These are phyloP conservation scores for Megaceryle maxima DNA, from an alignment of 2,113 vertebrate species.

Conservation along the genomic window DNA sequence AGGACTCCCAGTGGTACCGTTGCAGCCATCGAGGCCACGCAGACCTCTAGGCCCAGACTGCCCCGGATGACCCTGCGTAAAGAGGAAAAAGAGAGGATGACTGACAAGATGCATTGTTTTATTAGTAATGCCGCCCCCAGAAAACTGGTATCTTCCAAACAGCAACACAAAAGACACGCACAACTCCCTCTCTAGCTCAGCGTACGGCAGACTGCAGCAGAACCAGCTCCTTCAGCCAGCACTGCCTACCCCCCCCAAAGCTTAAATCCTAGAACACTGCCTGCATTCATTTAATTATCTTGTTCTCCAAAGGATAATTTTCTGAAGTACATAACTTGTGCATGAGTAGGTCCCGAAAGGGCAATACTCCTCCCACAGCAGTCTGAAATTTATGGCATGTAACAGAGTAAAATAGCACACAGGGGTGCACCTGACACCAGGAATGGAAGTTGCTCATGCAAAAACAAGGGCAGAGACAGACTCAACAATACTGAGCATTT, in stretches of 20 bases:
- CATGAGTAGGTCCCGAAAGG: constrained; percentile 20
- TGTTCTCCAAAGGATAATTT: neutral
- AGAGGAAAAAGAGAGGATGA: constrained; percentile 15
- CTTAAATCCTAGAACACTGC: neutral
- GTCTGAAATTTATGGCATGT: neutral
- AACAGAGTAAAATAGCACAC: neutral
- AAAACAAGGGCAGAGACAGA: constrained; percentile 2
- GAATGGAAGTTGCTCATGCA: neutral
- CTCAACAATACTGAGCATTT: constrained; percentile 36
- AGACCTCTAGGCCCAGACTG: constrained; percentile 81
- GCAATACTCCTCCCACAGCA: neutral
- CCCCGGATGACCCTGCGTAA: constrained; percentile 87
- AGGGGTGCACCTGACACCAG: constrained; percentile 21
- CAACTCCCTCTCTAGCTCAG: neutral
- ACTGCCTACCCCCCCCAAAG: neutral
- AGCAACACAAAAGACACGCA: neutral
- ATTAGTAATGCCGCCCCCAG: neutral
- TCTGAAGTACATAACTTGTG: constrained; percentile 14
- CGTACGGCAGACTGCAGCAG: neutral
- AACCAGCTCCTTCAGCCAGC: neutral
- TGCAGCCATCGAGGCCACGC: constrained; percentile 87
- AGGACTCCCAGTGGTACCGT: constrained; percentile 86
- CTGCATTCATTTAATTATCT: neutral
- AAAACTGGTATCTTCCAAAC: neutral
- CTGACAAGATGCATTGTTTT: neutral